phyloP scores from a whole-genome alignment of 2,888 invertebrate species.

The Megastigmus dorsalis region DNA sequence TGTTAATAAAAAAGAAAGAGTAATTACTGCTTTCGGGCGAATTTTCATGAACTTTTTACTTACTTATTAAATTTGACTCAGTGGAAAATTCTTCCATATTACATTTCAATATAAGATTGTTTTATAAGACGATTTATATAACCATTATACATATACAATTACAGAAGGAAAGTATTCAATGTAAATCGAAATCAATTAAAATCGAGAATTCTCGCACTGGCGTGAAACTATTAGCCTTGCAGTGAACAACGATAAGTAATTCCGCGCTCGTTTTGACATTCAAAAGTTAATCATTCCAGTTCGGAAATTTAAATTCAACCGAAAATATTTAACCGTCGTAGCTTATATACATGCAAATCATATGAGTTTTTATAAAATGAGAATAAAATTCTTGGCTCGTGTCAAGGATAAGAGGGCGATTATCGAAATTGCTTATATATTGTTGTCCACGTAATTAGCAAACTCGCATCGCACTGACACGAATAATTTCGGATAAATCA shows the following conservation, averaged over 20 bases:
- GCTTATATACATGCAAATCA: background rate
- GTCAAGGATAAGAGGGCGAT: conserved; percentile 28
- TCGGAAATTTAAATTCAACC: conserved; percentile 11
- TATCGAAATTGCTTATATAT: conserved; percentile 23
- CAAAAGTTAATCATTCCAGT: conserved; percentile 22
- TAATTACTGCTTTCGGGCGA: too few relatives aligned
- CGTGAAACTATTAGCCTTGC: conserved; percentile 22
- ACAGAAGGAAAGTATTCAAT: background rate
- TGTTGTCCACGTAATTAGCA: conserved; percentile 18
- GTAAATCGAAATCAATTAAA: too few relatives aligned
- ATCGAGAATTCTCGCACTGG: background rate
- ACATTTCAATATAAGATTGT: too few relatives aligned
- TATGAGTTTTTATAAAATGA: conserved; percentile 2
- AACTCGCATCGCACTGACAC: background rate
- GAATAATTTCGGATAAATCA: conserved; percentile 35
- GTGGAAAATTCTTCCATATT: too few relatives aligned
- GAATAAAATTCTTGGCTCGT: background rate
- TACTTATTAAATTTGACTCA: too few relatives aligned
- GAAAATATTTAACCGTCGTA: background rate
- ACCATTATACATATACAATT: too few relatives aligned
- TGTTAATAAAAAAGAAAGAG: too few relatives aligned
- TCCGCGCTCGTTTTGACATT: conserved; percentile 10
- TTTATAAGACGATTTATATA: too few relatives aligned
- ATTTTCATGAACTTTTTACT: too few relatives aligned
- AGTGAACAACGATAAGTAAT: conserved; percentile 1